These are phyloP conservation scores for Gymnoscopelus microlampas DNA, from an alignment of 2,797 vertebrate species.

Conservation along the genomic window DNA sequence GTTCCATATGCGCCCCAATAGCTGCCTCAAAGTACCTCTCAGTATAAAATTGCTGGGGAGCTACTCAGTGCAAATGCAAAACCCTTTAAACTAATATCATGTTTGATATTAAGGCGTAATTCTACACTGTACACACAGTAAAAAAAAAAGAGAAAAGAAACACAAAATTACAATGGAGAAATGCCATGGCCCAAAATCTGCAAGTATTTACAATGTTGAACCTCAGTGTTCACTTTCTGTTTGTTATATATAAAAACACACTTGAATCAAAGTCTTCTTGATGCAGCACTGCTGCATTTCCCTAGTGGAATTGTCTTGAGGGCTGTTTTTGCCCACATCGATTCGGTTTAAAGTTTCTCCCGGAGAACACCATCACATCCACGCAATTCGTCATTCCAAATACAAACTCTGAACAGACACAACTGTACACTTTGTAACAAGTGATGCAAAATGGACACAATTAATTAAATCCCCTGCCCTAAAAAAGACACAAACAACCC, in stretches of 20 bases:
- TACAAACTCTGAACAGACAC: constrained; percentile 14
- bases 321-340: neutral
- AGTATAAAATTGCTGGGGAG: constrained; percentile 33
- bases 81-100: constrained; percentile 13
- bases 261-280: neutral
- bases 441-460: constrained; percentile 11
- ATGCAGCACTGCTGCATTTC: constrained; percentile 24
- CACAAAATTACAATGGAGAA: neutral
- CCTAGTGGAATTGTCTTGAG: constrained; percentile 7
- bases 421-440: constrained; percentile 11
- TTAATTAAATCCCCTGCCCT: constrained; percentile 20
- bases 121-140: constrained; percentile 2
- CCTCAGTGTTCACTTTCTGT: neutral
- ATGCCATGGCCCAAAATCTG: neutral
- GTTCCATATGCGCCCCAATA: constrained; percentile 38
- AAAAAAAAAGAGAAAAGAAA: constrained; percentile 14
- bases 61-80: constrained; percentile 58
- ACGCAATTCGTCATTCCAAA: constrained; percentile 5
- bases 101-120: constrained; percentile 60
- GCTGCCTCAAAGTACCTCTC: constrained; percentile 57
- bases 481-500: constrained; percentile 4
- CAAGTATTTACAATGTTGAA: constrained; percentile 5
- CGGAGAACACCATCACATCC: neutral
- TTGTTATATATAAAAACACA: neutral
- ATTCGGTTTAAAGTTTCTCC: neutral